Percentiles rank a stretch among this genome's conserved stretches.
Evolutionary conservation across 2,888 invertebrate species (phyloP).

Genomic region (Galerucella calmariensis): DNA sequence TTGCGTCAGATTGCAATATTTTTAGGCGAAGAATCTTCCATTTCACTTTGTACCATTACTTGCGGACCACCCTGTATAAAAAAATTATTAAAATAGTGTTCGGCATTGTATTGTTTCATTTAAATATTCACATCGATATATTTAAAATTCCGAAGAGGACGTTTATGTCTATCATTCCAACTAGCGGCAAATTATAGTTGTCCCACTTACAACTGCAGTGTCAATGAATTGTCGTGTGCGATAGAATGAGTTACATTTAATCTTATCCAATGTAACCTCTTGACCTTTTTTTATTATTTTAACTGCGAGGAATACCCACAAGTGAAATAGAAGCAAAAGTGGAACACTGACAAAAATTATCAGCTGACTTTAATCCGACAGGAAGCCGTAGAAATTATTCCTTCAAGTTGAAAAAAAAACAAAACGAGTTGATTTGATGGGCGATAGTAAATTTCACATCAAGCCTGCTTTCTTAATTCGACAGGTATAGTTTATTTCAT

Average conservation of each 20-base stretch:
- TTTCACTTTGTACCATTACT: too few relatives aligned
- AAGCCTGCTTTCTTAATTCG: too few relatives aligned
- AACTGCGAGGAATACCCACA: slow-evolving; percentile 36
- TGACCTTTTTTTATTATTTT: slow-evolving; percentile 32
- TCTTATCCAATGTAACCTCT: slow-evolving; percentile 26
- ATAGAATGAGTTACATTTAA: slow-evolving; percentile 23
- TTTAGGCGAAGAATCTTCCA: too few relatives aligned
- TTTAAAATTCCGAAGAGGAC: not conserved
- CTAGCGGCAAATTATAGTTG: slow-evolving; percentile 6
- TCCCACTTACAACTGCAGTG: slow-evolving; percentile 11
- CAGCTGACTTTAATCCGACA: slow-evolving; percentile 32
- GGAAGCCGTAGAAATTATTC: slow-evolving; percentile 36
- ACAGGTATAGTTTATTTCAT: too few relatives aligned
- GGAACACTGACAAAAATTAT: slow-evolving; percentile 26
- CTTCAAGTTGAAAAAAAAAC: not conserved
- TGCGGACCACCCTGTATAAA: too few relatives aligned
- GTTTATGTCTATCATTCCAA: not conserved
- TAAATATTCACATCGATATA: not conserved
- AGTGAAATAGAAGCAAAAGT: slow-evolving; percentile 35
- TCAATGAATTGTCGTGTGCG: slow-evolving; percentile 6
- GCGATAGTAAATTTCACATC: too few relatives aligned
- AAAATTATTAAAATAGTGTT: too few relatives aligned
- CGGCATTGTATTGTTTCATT: too few relatives aligned
- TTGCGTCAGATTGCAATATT: too few relatives aligned
- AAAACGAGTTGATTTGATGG: not conserved